Conservation (phyloP, 2,113 vertebrate genomes). For the Ophthalmolycus amberensis region DNA sequence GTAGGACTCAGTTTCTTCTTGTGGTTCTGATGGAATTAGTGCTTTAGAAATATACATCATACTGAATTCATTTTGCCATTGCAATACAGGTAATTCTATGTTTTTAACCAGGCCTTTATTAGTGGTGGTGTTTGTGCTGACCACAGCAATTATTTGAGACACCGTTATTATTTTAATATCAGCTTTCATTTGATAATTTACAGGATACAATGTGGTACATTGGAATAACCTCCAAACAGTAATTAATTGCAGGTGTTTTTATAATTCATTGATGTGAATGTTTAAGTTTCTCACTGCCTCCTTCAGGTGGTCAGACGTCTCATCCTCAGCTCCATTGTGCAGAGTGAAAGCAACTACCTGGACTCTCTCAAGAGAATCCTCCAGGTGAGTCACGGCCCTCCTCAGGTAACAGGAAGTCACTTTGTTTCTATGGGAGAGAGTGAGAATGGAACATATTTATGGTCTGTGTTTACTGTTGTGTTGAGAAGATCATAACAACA, state of each 20-base stretch:
- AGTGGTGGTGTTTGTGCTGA: neutral
- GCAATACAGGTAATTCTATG: neutral
- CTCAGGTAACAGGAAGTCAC: neutral
- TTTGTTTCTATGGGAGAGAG: neutral
- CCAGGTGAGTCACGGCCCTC: slow-evolving; percentile 39
- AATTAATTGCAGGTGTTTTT: neutral
- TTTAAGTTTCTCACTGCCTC: neutral
- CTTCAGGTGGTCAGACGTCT: slow-evolving; percentile 63
- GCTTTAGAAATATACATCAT: neutral
- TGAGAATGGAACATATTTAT: neutral
- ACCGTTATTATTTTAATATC: neutral
- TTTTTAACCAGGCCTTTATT: neutral
- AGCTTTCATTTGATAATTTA: neutral
- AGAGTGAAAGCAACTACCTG: slow-evolving; percentile 66
- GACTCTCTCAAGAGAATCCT: slow-evolving; percentile 62
- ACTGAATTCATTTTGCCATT: neutral
- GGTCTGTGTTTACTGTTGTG: neutral
- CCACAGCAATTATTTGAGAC: neutral
- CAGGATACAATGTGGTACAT: neutral
- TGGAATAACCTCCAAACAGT: neutral
- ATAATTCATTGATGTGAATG: neutral
- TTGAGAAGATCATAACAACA: neutral
- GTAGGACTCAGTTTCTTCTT: no score
- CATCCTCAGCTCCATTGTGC: slow-evolving; percentile 64
- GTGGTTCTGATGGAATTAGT: neutral